Evolutionary conservation across 2,888 invertebrate species (phyloP), one percentile per base, ranked within the genome.

Genomic region (Tuberolachnus salignus): DNA sequence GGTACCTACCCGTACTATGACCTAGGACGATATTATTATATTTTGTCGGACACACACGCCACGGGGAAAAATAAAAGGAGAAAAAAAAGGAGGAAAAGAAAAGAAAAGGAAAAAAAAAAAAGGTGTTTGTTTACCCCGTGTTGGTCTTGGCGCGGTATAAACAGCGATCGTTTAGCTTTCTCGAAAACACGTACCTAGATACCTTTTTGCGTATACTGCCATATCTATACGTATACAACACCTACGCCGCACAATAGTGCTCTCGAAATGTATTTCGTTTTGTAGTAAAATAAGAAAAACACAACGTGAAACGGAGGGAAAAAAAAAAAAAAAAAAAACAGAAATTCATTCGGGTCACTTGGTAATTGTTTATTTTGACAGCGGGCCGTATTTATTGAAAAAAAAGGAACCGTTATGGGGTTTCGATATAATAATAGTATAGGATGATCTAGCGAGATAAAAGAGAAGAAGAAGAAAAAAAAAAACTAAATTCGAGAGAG

Each of bases 281-380:
- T 6, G 46, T 21, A 23, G 57, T 14, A 42, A 51, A 26, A 53
- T 53, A 26, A 51, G 49, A 67, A 67, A 16, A 49, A 49, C 26
- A 23, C 19, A 23, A 42, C 26, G 11, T 61, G 19, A 2, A 19
- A 13, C 6, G n/a, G 6, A 6, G 3, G 34, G 6, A 53, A n/a
- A 53, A 46, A 46, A 3, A 67, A 23, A 21, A 21, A 67, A 34
- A 66, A 74, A 53, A 23, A 66, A 74, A 44, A n/a, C 8, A 9
- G 51, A 34, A n/a, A 53, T 2, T 75, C 75, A 21, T 69, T 55
- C 49, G 78, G 78, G 51, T 78, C 59, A 23, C 69, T 49, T 59
- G 13, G 49, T 67, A 67, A 78, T 78, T 69, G 78, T 78, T 78
- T 78, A 78, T 78, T 78, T 78, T 78, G 78, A 78, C 78, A 78